phyloP scores from a whole-genome alignment of 2,888 invertebrate species.

The Zaprionus obscuricornis region DNA sequence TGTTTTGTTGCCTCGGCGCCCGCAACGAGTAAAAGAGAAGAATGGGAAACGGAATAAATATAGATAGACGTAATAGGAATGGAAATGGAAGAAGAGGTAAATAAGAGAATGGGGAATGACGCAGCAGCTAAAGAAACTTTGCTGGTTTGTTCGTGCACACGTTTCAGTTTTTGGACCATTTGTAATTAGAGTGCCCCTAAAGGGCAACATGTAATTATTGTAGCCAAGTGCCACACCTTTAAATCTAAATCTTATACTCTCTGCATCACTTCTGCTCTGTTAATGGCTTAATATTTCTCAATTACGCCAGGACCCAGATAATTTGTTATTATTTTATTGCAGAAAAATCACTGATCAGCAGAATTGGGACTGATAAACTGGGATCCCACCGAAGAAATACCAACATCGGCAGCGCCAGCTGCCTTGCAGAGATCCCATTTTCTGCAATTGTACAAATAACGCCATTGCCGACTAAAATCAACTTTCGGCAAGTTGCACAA shows the following conservation, averaged over 20 bases:
- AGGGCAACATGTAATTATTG: slow-evolving; percentile 42
- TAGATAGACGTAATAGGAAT: too few relatives aligned
- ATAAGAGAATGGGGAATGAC: slow-evolving; percentile 37
- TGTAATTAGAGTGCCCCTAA: slow-evolving; percentile 76
- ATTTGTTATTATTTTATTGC: slow-evolving; percentile 71
- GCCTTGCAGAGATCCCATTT: too few relatives aligned
- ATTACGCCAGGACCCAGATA: slow-evolving; percentile 76
- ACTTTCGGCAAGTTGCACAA: slow-evolving; percentile 55
- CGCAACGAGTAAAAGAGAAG: slow-evolving; percentile 36
- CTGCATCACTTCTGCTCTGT: background rate
- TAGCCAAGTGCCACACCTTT: slow-evolving; percentile 39
- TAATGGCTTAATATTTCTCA: slow-evolving; percentile 78
- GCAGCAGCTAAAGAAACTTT: slow-evolving; percentile 18
- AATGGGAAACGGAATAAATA: background rate
- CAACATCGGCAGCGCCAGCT: slow-evolving; percentile 24
- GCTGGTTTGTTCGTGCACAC: slow-evolving; percentile 19
- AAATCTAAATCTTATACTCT: background rate
- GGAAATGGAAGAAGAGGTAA: slow-evolving; percentile 1
- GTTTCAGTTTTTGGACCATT: slow-evolving; percentile 45
- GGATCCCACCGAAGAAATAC: slow-evolving; percentile 2
- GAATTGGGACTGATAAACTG: too few relatives aligned
- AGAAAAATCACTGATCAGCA: slow-evolving; percentile 59
- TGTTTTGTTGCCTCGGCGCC: slow-evolving; percentile 50
- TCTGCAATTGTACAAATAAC: slow-evolving; percentile 79
- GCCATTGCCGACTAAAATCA: slow-evolving; percentile 80